Conservation (phyloP, 2,797 vertebrate species). For the Sebastolobus alascanus region DNA sequence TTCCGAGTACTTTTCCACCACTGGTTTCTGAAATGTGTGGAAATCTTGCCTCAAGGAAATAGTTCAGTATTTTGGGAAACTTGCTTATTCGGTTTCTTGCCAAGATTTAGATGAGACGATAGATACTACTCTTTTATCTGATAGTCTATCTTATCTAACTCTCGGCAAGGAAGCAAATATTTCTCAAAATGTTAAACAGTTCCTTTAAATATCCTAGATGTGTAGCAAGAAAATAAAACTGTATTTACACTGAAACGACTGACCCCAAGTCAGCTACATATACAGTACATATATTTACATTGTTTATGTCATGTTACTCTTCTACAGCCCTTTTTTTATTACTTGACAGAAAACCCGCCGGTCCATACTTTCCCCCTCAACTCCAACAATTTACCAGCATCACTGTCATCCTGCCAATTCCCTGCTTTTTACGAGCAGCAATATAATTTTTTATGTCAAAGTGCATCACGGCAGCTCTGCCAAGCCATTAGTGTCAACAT, state of each 20-base stretch:
- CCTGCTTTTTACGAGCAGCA: constrained; percentile 26
- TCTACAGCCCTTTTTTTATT: constrained; percentile 58
- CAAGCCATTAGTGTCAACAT: constrained; percentile 20
- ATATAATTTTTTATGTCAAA: constrained; percentile 35
- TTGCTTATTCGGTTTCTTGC: too few species aligned
- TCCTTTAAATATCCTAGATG: constrained; percentile 9
- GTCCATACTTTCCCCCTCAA: neutral
- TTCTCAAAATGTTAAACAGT: constrained; percentile 5
- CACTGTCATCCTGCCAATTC: neutral
- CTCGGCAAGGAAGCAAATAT: neutral
- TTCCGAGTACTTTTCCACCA: too few species aligned
- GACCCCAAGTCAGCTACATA: constrained; percentile 55
- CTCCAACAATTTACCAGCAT: constrained; percentile 7
- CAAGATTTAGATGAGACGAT: neutral
- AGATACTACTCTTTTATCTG: neutral
- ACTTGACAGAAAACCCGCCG: constrained; percentile 15
- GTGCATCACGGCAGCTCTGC: constrained; percentile 21
- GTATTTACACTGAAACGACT: constrained; percentile 62
- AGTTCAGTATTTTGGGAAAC: neutral
- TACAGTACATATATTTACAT: constrained; percentile 62
- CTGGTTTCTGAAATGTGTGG: constrained; percentile 3
- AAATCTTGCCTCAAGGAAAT: constrained; percentile 7
- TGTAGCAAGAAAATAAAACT: constrained; percentile 26
- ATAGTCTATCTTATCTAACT: neutral
- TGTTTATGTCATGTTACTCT: constrained; percentile 42